Percentiles rank a stretch among this genome's conserved stretches.
Conservation (phyloP, 2,888 invertebrate genomes). For the Axea sp. region DNA sequence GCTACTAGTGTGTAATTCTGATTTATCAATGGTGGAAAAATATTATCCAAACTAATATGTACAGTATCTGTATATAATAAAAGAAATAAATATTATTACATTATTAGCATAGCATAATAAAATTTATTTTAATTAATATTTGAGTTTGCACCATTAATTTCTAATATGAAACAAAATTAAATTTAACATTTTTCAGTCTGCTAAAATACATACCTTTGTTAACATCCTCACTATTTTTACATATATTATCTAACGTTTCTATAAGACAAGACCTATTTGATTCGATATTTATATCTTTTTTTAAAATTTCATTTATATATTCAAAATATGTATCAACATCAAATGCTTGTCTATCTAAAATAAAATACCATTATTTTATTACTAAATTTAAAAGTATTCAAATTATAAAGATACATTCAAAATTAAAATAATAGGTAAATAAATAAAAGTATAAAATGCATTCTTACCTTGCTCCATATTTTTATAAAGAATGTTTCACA, state of each 20-base stretch:
- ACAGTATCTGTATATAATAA: conserved; percentile 65
- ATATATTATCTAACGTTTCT: conserved; percentile 40
- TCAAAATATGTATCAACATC: conserved; percentile 5
- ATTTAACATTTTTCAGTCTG: not conserved
- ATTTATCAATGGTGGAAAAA: conserved; percentile 69
- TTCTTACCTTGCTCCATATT: too few relatives aligned
- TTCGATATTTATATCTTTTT: conserved; percentile 11
- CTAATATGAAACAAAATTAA: not conserved
- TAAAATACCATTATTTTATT: not conserved
- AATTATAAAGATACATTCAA: not conserved
- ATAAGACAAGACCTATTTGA: conserved; percentile 15
- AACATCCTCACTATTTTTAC: conserved; percentile 39
- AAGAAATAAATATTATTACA: not conserved
- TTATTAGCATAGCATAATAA: not conserved
- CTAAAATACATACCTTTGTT: conserved; percentile 17
- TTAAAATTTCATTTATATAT: conserved; percentile 17
- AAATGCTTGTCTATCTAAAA: conserved; percentile 16
- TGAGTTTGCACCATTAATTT: too few relatives aligned
- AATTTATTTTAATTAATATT: too few relatives aligned
- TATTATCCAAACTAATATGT: conserved; percentile 68
- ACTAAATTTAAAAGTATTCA: not conserved
- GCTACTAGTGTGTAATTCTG: conserved; percentile 70
- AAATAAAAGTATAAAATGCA: too few relatives aligned
- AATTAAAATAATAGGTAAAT: not conserved
- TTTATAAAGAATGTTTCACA: too few relatives aligned